Evolutionary conservation across 2,113 vertebrate genomes (phyloP), one percentile per base, ranked within the genome.

Genomic region (Piaya cayana): DNA sequence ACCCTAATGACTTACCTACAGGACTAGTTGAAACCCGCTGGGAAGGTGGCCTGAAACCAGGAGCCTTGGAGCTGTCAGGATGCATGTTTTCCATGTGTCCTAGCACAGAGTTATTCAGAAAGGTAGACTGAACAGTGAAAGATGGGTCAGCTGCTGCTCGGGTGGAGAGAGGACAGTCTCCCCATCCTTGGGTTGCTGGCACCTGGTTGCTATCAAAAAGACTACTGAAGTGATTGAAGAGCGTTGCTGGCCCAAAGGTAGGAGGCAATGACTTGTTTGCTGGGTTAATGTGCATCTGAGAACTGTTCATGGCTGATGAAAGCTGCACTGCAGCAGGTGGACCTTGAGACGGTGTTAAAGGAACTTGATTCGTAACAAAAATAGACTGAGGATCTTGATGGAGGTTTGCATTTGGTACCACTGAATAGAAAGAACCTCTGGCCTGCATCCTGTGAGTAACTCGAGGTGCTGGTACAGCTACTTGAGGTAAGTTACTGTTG

Each of bases 171-270:
- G 98, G 98, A 83, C 99, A 99, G 65, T 98, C 98, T 94, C 99
- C 99, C 99, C 99, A 99, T 42, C 99, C 98, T 95, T 99, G 99
- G 97, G 98, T 99, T 97, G 98, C 98, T 95, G 99, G 98, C 91
- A 99, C 98, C 98, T 99, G 99, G 94, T 97, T 99, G 96, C 97
- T 99, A 91, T 99, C 99, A 95, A 99, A 99, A 97, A 99, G 99
- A 98, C 98, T 99, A 97, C 99, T 99, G 97, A 99, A 99, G 97
- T 98, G 98, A 98, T 98, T 99, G 97, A 99, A 99, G 95, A 99
- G 98, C 39, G 99, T 99, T 67, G 99, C 98, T 55, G 98, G 99
- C 89, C 99, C 98, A 63, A 99, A 99, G 71, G 99, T 98, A 70
- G 98, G 98, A 45, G 99, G 98, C 83, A 99, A 98, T 79, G 98